These are phyloP conservation scores for Malurus cyaneus DNA, from an alignment of 2,113 vertebrate species.

Conservation along the genomic window DNA sequence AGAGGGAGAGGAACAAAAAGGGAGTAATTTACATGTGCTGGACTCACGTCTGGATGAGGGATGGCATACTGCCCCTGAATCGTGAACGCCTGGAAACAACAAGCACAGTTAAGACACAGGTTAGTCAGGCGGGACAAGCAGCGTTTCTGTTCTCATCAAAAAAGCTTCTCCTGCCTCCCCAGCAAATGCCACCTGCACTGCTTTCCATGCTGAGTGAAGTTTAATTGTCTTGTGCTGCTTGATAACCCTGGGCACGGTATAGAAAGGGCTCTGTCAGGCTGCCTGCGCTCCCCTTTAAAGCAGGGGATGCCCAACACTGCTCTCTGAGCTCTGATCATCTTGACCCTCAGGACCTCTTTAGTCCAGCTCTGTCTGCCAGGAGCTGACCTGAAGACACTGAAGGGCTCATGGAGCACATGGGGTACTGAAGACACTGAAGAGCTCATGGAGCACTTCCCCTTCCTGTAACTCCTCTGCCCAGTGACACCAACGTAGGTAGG, in stretches of 20 bases:
- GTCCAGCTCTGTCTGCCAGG: accelerated
- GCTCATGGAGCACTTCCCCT: background rate
- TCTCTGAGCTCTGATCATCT: background rate
- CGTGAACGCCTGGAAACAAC: slow-evolving; percentile 83
- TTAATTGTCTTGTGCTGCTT: slow-evolving; percentile 49
- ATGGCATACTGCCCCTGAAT: slow-evolving; percentile 91
- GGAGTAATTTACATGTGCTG: slow-evolving; percentile 64
- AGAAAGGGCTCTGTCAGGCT: background rate
- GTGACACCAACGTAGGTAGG: accelerated
- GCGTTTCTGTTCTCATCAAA: background rate
- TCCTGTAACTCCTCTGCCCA: background rate
- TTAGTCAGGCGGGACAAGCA: background rate
- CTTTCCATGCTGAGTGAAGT: background rate
- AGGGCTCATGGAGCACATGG: background rate
- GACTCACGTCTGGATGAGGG: slow-evolving; percentile 94
- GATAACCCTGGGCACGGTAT: background rate
- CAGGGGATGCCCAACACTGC: accelerated
- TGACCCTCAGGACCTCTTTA: background rate
- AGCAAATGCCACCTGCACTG: background rate
- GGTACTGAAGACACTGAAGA: background rate
- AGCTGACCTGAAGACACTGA: background rate
- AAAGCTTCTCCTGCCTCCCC: background rate
- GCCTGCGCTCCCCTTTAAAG: accelerated
- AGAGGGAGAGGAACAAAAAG: slow-evolving; percentile 42
- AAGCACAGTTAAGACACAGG: slow-evolving; percentile 38